phyloP scores from a whole-genome alignment of 2,888 invertebrate genomes.

The Eupithecia inturbata region DNA sequence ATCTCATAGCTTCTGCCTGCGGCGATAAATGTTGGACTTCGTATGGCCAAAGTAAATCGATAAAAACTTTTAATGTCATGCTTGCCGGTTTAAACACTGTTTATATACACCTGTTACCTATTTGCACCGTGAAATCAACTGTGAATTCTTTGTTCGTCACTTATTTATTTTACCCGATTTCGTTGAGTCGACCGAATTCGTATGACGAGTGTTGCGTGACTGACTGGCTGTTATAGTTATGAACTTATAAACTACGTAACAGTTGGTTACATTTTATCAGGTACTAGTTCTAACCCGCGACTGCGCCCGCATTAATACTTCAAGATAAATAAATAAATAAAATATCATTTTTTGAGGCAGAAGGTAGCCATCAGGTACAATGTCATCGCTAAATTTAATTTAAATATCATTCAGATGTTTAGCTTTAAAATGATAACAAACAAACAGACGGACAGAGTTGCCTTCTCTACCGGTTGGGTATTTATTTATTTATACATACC shows the following conservation, averaged over 20 bases:
- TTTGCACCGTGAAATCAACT: neutral
- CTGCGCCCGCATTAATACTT: neutral
- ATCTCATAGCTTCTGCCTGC: neutral
- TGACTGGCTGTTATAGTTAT: neutral
- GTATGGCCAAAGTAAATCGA: neutral
- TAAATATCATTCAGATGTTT: neutral
- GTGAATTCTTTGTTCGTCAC: neutral
- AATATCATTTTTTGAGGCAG: neutral
- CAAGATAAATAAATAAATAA: too few species aligned
- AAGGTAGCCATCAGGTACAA: neutral
- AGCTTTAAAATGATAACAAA: neutral
- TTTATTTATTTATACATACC: neutral
- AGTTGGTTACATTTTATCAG: neutral
- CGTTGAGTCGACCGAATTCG: neutral
- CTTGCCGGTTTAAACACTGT: neutral
- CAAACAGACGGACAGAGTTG: neutral
- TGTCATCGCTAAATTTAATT: neutral
- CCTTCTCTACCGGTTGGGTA: neutral
- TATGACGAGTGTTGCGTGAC: neutral
- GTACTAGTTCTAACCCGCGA: neutral
- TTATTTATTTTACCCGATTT: neutral
- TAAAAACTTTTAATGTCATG: neutral
- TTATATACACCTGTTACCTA: neutral
- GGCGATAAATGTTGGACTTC: slow-evolving; percentile 7
- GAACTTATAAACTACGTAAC: neutral